Conservation (phyloP, 2,113 vertebrate species). For the Chiloscyllium plagiosum region DNA sequence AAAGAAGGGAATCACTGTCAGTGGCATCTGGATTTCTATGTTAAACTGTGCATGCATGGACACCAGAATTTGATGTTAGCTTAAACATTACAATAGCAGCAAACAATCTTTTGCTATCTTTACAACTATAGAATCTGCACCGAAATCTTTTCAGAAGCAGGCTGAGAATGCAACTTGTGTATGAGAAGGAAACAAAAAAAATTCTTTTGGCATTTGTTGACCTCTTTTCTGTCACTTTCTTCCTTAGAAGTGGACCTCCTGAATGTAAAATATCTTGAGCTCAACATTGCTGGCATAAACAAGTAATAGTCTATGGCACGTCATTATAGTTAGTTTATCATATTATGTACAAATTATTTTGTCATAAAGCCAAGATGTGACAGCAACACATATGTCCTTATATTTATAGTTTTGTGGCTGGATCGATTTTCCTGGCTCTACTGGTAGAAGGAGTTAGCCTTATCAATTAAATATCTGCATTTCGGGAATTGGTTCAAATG, state of each 20-base stretch:
- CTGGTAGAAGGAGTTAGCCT: neutral
- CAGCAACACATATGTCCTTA: too few relatives aligned
- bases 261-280: neutral
- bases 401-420: neutral
- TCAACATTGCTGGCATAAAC: conserved; percentile 6
- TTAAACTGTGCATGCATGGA: too few relatives aligned
- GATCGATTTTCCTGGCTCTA: neutral
- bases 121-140: too few relatives aligned
- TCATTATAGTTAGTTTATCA: neutral
- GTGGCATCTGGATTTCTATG: too few relatives aligned
- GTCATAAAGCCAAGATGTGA: neutral
- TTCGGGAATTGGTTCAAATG: neutral
- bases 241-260: neutral
- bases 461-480: neutral
- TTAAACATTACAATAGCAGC: too few relatives aligned
- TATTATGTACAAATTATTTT: neutral
- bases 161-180: neutral
- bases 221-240: neutral
- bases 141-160: neutral
- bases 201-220: neutral
- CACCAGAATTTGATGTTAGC: too few relatives aligned
- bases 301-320: neutral
- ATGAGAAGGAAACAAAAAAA: neutral
- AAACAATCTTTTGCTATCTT: too few relatives aligned
- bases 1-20: too few relatives aligned